Evolutionary conservation across 2,888 invertebrate species (phyloP).

Genomic region (Melanostoma mellinum): DNA sequence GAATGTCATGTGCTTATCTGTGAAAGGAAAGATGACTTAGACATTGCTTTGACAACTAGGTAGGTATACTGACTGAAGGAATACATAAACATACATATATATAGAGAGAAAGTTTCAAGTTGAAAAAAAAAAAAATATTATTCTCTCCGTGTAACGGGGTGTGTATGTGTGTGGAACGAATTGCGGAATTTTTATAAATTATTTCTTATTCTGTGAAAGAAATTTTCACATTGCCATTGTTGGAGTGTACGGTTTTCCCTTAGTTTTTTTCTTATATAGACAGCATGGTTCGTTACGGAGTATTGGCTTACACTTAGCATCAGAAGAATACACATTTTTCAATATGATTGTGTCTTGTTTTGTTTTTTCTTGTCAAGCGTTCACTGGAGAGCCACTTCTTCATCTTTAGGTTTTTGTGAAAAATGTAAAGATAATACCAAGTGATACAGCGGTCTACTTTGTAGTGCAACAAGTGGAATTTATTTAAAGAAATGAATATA

Average conservation of each 20-base stretch:
- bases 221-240: conserved; percentile 55
- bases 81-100: neutral
- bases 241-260: conserved; percentile 40
- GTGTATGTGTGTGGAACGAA: conserved; percentile 25
- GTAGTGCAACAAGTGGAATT: no score
- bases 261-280: conserved; percentile 11
- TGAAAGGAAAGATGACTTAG: conserved; percentile 33
- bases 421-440: no score
- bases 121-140: conserved; percentile 9
- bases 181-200: conserved; percentile 26
- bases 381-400: conserved; percentile 40
- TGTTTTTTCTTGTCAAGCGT: neutral
- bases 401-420: no score
- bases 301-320: conserved; percentile 50
- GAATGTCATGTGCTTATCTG: conserved; percentile 23
- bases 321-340: conserved; percentile 10
- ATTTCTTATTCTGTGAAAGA: conserved; percentile 26
- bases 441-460: no score
- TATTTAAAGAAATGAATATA: no score
- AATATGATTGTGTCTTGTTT: neutral
- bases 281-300: conserved; percentile 40
- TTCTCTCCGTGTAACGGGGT: neutral
- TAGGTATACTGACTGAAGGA: conserved; percentile 16
- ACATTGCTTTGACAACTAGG: conserved; percentile 32
- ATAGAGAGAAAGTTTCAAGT: conserved; percentile 45